Conservation (phyloP, 2,888 invertebrate genomes). For the Lamellibrachia satsuma region DNA sequence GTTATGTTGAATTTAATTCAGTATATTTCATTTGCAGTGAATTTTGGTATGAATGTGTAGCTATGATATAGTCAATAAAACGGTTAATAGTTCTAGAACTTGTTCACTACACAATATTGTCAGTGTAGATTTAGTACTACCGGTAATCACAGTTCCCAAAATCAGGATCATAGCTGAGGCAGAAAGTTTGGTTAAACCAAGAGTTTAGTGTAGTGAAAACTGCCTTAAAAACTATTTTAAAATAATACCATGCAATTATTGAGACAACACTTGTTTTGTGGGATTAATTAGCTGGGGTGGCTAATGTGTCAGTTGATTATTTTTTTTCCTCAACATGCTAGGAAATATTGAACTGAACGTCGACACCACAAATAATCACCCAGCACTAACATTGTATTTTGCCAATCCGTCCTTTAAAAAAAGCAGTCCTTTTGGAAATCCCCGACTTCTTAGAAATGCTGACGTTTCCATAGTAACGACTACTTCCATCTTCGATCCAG, state of each 20-base stretch:
- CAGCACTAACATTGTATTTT: too few relatives aligned
- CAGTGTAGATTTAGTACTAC: too few relatives aligned
- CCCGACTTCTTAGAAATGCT: too few relatives aligned
- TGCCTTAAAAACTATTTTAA: background rate
- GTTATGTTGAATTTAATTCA: background rate
- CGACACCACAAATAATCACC: too few relatives aligned
- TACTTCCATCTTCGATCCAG: too few relatives aligned
- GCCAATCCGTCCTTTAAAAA: too few relatives aligned
- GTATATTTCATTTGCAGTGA: background rate
- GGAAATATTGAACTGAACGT: too few relatives aligned
- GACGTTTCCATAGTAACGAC: too few relatives aligned
- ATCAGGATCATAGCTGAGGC: background rate
- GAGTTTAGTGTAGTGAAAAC: background rate
- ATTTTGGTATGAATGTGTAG: background rate
- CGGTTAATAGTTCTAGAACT: background rate
- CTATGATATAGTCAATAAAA: background rate
- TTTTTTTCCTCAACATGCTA: too few relatives aligned
- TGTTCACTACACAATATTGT: background rate
- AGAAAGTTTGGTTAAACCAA: background rate
- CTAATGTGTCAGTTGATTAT: too few relatives aligned
- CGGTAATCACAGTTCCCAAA: background rate
- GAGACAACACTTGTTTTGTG: background rate
- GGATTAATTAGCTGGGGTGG: background rate
- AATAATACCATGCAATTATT: background rate
- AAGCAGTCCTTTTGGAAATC: too few relatives aligned